A percentile compares a stretch with the other conserved stretches of the same genome.
Evolutionary conservation across 2,888 invertebrate species (phyloP).

Genomic region (Branchellion lobata): DNA sequence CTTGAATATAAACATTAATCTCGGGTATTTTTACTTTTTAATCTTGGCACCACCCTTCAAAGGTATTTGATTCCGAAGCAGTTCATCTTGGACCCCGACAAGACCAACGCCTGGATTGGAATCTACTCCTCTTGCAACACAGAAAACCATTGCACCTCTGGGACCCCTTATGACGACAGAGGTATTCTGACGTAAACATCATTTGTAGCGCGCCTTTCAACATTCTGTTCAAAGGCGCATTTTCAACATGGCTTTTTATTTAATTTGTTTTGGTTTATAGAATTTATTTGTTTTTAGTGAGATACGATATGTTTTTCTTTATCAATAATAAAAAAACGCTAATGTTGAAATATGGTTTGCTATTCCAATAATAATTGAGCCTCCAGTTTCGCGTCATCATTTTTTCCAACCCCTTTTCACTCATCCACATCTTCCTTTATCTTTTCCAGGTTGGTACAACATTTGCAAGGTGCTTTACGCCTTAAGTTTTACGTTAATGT

Average conservation of each 20-base stretch:
- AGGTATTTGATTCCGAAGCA: constrained; percentile 27
- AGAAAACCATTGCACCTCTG: constrained; percentile 19
- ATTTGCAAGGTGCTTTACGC: constrained; percentile 25
- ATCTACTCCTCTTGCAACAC: constrained; percentile 30
- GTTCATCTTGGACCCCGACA: constrained; percentile 25
- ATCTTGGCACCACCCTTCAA: not conserved
- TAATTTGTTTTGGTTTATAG: not conserved
- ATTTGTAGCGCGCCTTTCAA: not conserved
- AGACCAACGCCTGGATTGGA: constrained; percentile 37
- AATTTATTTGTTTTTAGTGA: not conserved
- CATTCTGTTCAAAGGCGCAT: not conserved
- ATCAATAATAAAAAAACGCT: too few relatives aligned
- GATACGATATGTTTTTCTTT: too few relatives aligned
- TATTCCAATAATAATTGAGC: too few relatives aligned
- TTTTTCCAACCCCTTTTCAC: too few relatives aligned
- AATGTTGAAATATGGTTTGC: too few relatives aligned
- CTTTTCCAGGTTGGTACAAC: constrained; percentile 40
- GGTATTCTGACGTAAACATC: not conserved
- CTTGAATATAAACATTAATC: too few relatives aligned
- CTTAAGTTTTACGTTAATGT: constrained; percentile 16
- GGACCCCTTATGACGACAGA: constrained; percentile 15
- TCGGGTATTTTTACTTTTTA: not conserved
- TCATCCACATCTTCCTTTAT: too few relatives aligned
- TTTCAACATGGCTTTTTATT: not conserved
- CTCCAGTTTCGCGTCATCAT: too few relatives aligned